Base-by-base conservation (phyloP, 2,113 vertebrate genomes). In the Procavia capensis region DNA sequence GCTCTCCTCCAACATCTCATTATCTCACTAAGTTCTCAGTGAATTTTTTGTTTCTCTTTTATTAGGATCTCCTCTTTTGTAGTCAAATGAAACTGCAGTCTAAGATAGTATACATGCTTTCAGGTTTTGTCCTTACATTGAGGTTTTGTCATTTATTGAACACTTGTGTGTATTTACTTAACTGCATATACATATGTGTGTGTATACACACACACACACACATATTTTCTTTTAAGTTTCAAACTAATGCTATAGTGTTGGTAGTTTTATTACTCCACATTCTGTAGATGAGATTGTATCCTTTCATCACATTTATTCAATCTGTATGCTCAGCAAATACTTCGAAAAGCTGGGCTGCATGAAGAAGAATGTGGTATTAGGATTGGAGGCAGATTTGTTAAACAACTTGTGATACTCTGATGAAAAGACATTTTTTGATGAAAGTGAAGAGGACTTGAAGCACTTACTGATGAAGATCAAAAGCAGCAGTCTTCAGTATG, bases 31-130 rank as follows among this genome's bases (percentile, higher is more conserved):
- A 94, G 41, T 92, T 39, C 45, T 59, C 24, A 66, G 90, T 88
- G 87, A 11, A 2, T 25, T 41, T 88, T 39, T 96, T 91, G 43
- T 96, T 95, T 92, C 45, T 87, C 45, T 83, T 96, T 95, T 94
- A 50, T 72, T 87, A 95, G 41, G 64, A 88, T 63, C 1, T 0
- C 22, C 83, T 93, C 90, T 47, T 75, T 91, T 43, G 59, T 9
- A 66, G n/a, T 83, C 87, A 91, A 95, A 88, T 34, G 85, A 92
- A 93, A 36, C 29, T 9, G 80, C 47, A 89, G 66, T 20, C 88
- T 95, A 88, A 74, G 74, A 87, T 27, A 74, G 34, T 76, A n/a
- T 34, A n/a, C 36, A 84, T 80, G 39, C 9, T 74, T 27, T 41
- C 76, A 75, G 75, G 36, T 43, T 92, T 81, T 87, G 64, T 86